A percentile compares a stretch with the other conserved stretches of the same genome.
Evolutionary conservation across 2,113 vertebrate species (phyloP).

Genomic region (Dasyornis broadbenti): DNA sequence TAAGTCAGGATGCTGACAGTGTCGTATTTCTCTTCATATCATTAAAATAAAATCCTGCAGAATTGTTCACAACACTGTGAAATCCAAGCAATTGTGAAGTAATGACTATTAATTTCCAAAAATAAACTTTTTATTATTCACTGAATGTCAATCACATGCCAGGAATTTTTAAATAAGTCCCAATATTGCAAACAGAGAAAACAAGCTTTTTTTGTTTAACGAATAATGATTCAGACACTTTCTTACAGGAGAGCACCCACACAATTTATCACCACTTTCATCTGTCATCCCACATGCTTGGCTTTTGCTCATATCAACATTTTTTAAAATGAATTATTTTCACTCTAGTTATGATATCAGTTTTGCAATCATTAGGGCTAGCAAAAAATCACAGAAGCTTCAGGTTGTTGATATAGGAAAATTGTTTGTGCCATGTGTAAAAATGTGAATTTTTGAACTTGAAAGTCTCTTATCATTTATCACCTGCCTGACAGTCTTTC

Average conservation of each 20-base stretch:
- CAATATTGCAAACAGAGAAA: slow-evolving; percentile 41
- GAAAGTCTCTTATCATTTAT: neutral
- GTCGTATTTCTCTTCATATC: neutral
- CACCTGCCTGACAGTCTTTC: neutral
- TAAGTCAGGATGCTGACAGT: neutral
- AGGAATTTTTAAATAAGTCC: slow-evolving; percentile 37
- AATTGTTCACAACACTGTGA: neutral
- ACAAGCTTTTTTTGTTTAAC: neutral
- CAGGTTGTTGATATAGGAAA: neutral
- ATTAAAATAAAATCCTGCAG: neutral
- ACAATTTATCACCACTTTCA: slow-evolving; percentile 64
- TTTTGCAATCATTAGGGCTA: slow-evolving; percentile 30
- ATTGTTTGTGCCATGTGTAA: neutral
- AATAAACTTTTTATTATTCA: slow-evolving; percentile 35
- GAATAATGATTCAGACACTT: slow-evolving; percentile 55
- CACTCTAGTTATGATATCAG: slow-evolving; percentile 28
- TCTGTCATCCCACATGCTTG: slow-evolving; percentile 51
- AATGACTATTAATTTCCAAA: slow-evolving; percentile 42
- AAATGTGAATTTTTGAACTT: neutral
- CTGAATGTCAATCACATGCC: slow-evolving; percentile 13
- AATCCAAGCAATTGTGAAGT: slow-evolving; percentile 25
- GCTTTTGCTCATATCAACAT: slow-evolving; percentile 57
- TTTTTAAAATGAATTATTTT: slow-evolving; percentile 50
- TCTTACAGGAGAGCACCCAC: slow-evolving; percentile 50
- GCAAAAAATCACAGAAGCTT: neutral